Conservation (phyloP, 2,888 invertebrate species). For the Folsomia manolachei region DNA sequence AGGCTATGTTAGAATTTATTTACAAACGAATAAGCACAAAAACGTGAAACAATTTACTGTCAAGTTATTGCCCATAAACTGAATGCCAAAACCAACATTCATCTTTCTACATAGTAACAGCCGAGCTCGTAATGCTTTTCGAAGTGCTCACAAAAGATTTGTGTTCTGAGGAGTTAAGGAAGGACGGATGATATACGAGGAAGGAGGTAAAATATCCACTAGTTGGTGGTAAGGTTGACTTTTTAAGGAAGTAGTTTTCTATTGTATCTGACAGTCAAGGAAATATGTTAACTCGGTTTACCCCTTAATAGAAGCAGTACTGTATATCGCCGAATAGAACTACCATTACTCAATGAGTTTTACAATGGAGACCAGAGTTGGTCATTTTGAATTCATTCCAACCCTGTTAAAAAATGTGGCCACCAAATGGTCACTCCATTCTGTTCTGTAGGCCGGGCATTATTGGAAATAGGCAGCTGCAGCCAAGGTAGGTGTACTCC, state of each 20-base stretch:
- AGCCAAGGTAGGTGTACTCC: background rate
- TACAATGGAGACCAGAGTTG: background rate
- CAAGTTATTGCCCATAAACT: too few species aligned
- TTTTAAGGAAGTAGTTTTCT: conserved; percentile 41
- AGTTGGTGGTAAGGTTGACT: conserved; percentile 33
- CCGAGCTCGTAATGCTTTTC: background rate
- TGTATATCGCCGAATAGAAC: too few species aligned
- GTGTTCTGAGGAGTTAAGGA: background rate
- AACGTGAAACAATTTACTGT: too few species aligned
- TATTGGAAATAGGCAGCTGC: conserved; percentile 12
- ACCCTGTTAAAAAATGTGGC: conserved; percentile 48
- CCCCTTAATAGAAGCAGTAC: conserved; percentile 11
- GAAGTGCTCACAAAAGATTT: conserved; percentile 5
- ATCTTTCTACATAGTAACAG: too few species aligned
- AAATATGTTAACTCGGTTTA: conserved; percentile 27
- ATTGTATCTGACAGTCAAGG: conserved; percentile 39
- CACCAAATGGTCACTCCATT: conserved; percentile 51
- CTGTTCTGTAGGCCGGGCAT: background rate
- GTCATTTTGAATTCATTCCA: conserved; percentile 21
- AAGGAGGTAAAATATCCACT: background rate
- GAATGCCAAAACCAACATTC: too few species aligned
- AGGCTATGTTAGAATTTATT: too few species aligned
- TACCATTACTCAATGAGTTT: too few species aligned
- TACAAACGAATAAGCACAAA: too few species aligned
- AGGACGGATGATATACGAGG: background rate